Conservation (phyloP, 2,113 vertebrate species). For the Chitala chitala region DNA sequence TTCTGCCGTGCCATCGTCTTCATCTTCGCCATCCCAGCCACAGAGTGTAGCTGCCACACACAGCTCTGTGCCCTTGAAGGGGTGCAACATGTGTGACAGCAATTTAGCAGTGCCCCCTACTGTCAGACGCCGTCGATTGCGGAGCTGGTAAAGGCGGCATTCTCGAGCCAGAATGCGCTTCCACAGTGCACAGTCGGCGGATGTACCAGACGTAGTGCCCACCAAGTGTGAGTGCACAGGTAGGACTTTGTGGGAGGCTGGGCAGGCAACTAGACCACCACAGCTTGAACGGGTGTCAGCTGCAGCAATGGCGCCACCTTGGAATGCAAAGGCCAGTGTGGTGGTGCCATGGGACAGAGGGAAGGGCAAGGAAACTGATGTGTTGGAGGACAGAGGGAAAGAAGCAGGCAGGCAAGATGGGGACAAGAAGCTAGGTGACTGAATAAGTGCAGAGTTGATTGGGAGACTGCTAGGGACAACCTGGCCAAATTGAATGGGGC, state of each 20-base stretch:
- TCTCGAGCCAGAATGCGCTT: slow-evolving; percentile 69
- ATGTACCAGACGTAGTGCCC: slow-evolving; percentile 77
- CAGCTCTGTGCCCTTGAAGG: slow-evolving; percentile 71
- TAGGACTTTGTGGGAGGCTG: slow-evolving; percentile 68
- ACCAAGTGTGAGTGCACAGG: slow-evolving; percentile 77
- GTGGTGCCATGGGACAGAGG: slow-evolving; percentile 75
- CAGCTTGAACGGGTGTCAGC: slow-evolving; percentile 80
- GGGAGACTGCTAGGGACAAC: slow-evolving; percentile 21
- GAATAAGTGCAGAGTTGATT: slow-evolving; percentile 5
- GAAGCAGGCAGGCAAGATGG: slow-evolving; percentile 12
- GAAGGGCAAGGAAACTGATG: slow-evolving; percentile 56
- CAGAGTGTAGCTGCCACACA: slow-evolving; percentile 78
- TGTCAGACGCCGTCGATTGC: slow-evolving; percentile 60
- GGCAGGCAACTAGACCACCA: slow-evolving; percentile 63
- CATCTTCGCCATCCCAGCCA: slow-evolving; percentile 65
- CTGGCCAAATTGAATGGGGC: slow-evolving; percentile 60
- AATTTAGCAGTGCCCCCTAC: slow-evolving; percentile 70
- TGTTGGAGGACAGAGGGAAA: slow-evolving; percentile 26
- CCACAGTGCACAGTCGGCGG: slow-evolving; percentile 73
- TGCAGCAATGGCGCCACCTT: slow-evolving; percentile 70
- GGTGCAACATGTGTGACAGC: slow-evolving; percentile 68
- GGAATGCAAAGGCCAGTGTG: slow-evolving; percentile 75
- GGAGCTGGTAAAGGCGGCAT: slow-evolving; percentile 69
- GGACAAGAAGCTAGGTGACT: slow-evolving; percentile 7
- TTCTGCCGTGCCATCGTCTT: background rate